phyloP scores from a whole-genome alignment of 1,140 invertebrate species.

The Vanessa atalanta region DNA sequence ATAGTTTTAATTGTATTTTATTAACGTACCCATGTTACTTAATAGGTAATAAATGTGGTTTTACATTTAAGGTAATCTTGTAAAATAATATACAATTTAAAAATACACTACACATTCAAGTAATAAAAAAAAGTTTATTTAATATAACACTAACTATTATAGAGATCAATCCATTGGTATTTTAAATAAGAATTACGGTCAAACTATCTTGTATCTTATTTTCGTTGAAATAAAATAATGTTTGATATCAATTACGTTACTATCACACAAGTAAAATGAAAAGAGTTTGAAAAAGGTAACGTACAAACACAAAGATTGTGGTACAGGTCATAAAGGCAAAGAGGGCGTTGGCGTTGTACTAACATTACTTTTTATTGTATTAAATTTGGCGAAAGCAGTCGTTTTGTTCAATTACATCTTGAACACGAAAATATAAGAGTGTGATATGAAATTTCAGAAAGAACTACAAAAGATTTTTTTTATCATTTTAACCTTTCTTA shows the following conservation, averaged over 20 bases:
- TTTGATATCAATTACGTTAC: neutral
- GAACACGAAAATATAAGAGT: neutral
- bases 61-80: no score
- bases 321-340: conserved; percentile 3
- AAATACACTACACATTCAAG: no score
- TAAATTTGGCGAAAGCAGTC: conserved; percentile 9
- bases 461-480: neutral
- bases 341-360: neutral
- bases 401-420: conserved; percentile 7
- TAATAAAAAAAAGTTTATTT: no score
- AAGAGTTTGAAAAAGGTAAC: neutral
- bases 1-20: no score
- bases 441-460: neutral
- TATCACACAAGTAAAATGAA: neutral
- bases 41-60: no score
- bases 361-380: conserved; percentile 13
- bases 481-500: neutral
- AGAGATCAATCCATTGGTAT: no score
- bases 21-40: no score
- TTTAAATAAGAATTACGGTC: no score
- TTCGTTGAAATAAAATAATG: neutral
- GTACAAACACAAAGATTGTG: neutral
- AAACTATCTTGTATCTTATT: no score
- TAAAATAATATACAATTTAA: no score
- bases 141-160: no score